These are phyloP conservation scores for sheep (Ovis aries) DNA, from an alignment of 2,113 vertebrate species.

Conservation along the genomic window ARS-UI_Ramb_v3.0 NC_056064.1:28751501-28752000, in stretches of 20 bases:
- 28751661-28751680: neutral
- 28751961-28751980: rapidly evolving
- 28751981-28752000: neutral
- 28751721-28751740: neutral
- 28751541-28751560: neutral
- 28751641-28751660: neutral
- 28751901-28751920: neutral
- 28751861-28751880: neutral
- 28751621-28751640: neutral
- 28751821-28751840: neutral
- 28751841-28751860: neutral
- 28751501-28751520: neutral
- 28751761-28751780: neutral
- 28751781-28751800: neutral
- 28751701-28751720: neutral
- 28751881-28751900: neutral
- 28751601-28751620: neutral
- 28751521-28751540: neutral
- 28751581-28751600: neutral
- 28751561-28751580: neutral
- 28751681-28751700: neutral
- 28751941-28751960: neutral
- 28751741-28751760: neutral
- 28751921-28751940: rapidly evolving
- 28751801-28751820: neutral